phyloP scores from a whole-genome alignment of 2,797 vertebrate genomes.

The Gambelia wislizenii region DNA sequence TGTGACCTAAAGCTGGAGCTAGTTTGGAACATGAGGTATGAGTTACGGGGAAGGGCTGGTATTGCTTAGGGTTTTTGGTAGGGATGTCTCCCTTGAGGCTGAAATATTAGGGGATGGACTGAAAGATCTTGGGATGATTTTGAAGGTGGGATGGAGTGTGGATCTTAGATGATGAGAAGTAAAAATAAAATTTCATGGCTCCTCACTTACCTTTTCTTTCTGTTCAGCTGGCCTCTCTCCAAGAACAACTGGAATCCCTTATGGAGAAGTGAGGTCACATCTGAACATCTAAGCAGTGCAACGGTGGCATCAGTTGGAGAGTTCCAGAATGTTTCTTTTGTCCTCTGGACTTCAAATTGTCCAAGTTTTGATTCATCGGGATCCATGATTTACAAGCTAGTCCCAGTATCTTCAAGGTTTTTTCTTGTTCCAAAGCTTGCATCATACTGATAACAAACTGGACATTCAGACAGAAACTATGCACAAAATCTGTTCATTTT shows the following conservation, averaged over 20 bases:
- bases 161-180: background rate
- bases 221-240: slow-evolving; percentile 77
- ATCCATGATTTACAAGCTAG: background rate
- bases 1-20: background rate
- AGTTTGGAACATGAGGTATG: background rate
- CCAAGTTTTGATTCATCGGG: background rate
- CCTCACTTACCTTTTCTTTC: background rate
- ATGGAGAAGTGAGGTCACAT: slow-evolving; percentile 78
- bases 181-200: background rate
- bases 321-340: background rate
- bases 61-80: background rate
- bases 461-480: background rate
- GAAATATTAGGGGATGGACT: background rate
- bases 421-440: background rate
- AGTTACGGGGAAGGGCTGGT: background rate
- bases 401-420: background rate
- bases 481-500: background rate
- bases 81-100: too few species aligned
- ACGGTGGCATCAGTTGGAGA: background rate
- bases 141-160: background rate
- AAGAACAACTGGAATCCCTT: slow-evolving; percentile 82
- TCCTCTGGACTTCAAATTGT: background rate
- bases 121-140: background rate
- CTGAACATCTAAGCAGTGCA: background rate
- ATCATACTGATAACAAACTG: background rate